Evolutionary conservation across 1,140 invertebrate genomes (phyloP).

Genomic region (Anthonomus grandis): DNA sequence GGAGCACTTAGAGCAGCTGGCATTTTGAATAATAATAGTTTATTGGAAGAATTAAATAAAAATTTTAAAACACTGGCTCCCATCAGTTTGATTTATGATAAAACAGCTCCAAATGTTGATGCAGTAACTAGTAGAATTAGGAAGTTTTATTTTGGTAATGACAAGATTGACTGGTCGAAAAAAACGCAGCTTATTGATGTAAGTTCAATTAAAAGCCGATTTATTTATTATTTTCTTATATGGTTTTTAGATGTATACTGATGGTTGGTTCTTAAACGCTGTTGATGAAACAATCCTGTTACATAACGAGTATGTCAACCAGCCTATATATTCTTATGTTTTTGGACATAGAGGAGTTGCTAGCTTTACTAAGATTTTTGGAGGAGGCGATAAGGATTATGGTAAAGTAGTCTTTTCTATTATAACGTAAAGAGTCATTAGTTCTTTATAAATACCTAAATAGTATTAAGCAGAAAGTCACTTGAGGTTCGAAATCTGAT

Average conservation of each 20-base stretch:
- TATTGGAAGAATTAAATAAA: conserved; percentile 55
- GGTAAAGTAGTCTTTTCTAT: conserved; percentile 46
- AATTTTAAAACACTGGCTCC: conserved; percentile 59
- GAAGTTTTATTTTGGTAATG: conserved; percentile 58
- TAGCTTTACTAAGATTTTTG: conserved; percentile 68
- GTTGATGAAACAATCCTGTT: conserved; percentile 57
- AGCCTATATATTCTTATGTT: conserved; percentile 63
- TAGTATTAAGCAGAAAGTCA: no score
- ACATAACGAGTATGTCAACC: conserved; percentile 48
- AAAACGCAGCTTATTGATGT: conserved; percentile 49
- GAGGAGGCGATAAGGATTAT: conserved; percentile 57
- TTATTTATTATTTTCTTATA: background rate
- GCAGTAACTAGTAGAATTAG: conserved; percentile 56
- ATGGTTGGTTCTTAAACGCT: conserved; percentile 63
- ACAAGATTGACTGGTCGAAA: conserved; percentile 51
- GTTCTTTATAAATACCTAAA: no score
- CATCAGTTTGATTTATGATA: conserved; percentile 58
- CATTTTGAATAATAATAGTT: conserved; percentile 38
- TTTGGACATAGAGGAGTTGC: conserved; percentile 61
- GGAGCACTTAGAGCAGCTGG: conserved; percentile 63
- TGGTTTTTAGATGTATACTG: conserved; percentile 60
- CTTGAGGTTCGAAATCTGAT: no score
- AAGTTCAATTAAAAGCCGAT: conserved; percentile 34
- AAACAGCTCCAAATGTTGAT: conserved; percentile 51
- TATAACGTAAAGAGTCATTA: no score